phyloP scores from a whole-genome alignment of 2,888 invertebrate genomes.

The Acleris sparsana region DNA sequence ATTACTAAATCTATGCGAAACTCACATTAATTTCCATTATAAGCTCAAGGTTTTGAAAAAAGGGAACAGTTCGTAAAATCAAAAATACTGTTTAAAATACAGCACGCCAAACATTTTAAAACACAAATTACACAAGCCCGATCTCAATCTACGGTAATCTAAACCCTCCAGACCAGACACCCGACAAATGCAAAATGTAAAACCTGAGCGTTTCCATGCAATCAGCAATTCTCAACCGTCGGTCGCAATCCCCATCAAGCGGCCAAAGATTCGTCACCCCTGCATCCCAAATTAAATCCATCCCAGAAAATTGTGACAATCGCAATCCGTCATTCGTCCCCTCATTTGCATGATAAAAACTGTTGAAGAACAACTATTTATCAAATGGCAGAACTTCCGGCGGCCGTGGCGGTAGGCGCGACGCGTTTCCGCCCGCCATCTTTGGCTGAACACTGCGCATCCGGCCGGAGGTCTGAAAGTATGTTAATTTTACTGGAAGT shows the following conservation, averaged over 20 bases:
- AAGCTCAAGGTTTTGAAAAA: too few species aligned
- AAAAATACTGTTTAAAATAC: not conserved
- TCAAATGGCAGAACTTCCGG: constrained; percentile 81
- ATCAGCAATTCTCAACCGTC: constrained; percentile 52
- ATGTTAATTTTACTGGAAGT: constrained; percentile 40
- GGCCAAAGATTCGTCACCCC: constrained; percentile 65
- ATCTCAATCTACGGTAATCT: constrained; percentile 14
- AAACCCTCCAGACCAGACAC: constrained; percentile 22
- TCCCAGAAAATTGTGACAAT: constrained; percentile 81
- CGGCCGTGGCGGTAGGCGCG: constrained; percentile 80
- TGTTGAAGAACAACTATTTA: constrained; percentile 83
- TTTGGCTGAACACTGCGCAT: constrained; percentile 59
- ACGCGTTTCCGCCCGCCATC: constrained; percentile 78
- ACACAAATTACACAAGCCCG: constrained; percentile 15
- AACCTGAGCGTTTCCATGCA: constrained; percentile 45
- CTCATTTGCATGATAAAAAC: constrained; percentile 84
- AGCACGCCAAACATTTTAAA: constrained; percentile 5
- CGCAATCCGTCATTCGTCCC: constrained; percentile 79
- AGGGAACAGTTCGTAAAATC: too few species aligned
- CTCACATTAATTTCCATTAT: too few species aligned
- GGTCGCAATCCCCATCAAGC: constrained; percentile 49
- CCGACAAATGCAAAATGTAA: constrained; percentile 29
- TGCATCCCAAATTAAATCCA: constrained; percentile 79
- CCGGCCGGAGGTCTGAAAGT: constrained; percentile 45
- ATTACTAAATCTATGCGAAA: too few species aligned